Conservation (phyloP, 2,113 vertebrate species). For the Aptenodytes forsteri region DNA sequence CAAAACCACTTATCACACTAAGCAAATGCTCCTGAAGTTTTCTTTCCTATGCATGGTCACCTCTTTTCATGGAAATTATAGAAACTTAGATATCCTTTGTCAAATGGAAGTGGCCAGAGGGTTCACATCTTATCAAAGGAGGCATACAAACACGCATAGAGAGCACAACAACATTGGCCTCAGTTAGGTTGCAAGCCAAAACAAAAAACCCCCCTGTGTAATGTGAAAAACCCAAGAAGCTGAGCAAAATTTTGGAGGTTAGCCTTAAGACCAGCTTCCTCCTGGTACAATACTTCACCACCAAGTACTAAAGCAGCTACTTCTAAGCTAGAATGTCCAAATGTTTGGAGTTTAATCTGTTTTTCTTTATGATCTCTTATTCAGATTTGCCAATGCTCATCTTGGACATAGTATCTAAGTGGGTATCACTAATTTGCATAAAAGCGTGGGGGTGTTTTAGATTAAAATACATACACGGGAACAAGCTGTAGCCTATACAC, state of each 20-base stretch:
- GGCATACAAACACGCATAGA: background rate
- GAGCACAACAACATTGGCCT: background rate
- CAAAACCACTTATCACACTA: background rate
- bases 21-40: background rate
- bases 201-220: background rate
- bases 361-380: background rate
- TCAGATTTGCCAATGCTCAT: background rate
- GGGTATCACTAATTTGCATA: background rate
- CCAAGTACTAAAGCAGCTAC: background rate
- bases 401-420: background rate
- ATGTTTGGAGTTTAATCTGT: background rate
- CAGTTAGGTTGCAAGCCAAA: background rate
- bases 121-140: background rate
- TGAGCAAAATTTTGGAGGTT: background rate
- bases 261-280: background rate
- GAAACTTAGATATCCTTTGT: background rate
- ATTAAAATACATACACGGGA: background rate
- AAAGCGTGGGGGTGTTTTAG: rapidly evolving
- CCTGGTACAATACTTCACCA: background rate
- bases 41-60: background rate
- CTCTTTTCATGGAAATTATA: background rate
- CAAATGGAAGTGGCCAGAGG: background rate
- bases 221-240: background rate
- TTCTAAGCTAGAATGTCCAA: background rate
- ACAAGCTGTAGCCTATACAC: background rate